Percentiles rank a stretch among this genome's conserved stretches.
phyloP scores from a whole-genome alignment of 2,888 invertebrate species.

The Melanostoma scalare region DNA sequence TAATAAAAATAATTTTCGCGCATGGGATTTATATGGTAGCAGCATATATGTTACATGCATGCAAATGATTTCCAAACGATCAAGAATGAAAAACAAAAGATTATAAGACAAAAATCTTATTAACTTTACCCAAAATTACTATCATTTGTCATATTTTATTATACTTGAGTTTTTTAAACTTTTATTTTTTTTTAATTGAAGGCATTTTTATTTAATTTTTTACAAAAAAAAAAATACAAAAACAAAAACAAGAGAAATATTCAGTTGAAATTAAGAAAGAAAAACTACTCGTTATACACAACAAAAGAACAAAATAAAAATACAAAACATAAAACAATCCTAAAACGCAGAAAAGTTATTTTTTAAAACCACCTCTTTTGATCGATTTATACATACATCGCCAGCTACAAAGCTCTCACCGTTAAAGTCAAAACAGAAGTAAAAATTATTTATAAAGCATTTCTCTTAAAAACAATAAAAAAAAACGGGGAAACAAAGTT shows the following conservation, averaged over 20 bases:
- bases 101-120: slow-evolving; percentile 33
- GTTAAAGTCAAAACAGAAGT: slow-evolving; percentile 38
- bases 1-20: slow-evolving; percentile 67
- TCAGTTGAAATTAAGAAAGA: slow-evolving; percentile 30
- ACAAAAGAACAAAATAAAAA: slow-evolving; percentile 32
- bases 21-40: slow-evolving; percentile 63
- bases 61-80: slow-evolving; percentile 28
- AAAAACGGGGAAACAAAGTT: slow-evolving; percentile 30
- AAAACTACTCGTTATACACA: slow-evolving; percentile 41
- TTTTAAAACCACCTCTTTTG: slow-evolving; percentile 3
- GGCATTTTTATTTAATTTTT: slow-evolving; percentile 37
- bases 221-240: slow-evolving; percentile 28
- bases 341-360: slow-evolving; percentile 37
- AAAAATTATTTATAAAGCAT: slow-evolving; percentile 29
- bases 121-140: slow-evolving; percentile 50
- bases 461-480: slow-evolving; percentile 25
- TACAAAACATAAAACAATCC: slow-evolving; percentile 41
- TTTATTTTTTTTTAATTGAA: slow-evolving; percentile 46
- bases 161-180: slow-evolving; percentile 22
- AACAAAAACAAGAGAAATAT: slow-evolving; percentile 21
- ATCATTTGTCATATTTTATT: slow-evolving; percentile 19
- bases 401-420: slow-evolving; percentile 12
- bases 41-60: slow-evolving; percentile 61
- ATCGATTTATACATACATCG: slow-evolving; percentile 1
- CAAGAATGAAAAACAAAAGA: slow-evolving; percentile 31